Conservation (phyloP, 2,888 invertebrate species). For the Pammene aurita region DNA sequence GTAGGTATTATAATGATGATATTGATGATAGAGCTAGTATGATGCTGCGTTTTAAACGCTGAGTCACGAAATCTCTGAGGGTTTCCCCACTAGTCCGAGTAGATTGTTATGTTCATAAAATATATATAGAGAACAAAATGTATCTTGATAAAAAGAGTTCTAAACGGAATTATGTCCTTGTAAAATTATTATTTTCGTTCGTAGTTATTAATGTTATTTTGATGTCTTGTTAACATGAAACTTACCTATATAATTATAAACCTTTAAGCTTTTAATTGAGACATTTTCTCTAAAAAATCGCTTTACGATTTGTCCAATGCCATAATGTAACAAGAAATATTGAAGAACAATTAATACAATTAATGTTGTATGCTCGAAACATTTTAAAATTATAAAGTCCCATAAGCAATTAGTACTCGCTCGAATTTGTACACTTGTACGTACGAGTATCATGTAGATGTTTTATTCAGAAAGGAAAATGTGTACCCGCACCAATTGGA, state of each 20-base stretch:
- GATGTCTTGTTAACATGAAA: no score
- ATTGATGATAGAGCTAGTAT: slow-evolving; percentile 9
- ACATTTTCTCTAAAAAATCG: no score
- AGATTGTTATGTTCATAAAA: slow-evolving; percentile 1
- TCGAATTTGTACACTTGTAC: slow-evolving; percentile 13
- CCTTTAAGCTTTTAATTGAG: no score
- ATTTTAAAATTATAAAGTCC: slow-evolving; percentile 19
- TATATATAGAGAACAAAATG: not conserved
- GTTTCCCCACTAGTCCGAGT: not conserved
- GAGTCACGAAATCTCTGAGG: slow-evolving; percentile 6
- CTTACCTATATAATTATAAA: no score
- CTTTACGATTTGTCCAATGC: no score
- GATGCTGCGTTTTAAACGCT: slow-evolving; percentile 16
- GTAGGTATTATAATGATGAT: not conserved
- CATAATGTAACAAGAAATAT: no score
- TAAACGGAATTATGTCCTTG: no score
- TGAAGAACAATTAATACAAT: not conserved
- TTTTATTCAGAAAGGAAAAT: not conserved
- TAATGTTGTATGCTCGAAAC: no score
- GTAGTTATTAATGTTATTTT: no score
- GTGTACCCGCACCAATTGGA: not conserved
- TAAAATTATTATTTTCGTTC: no score
- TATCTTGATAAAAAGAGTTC: no score
- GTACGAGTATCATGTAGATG: not conserved
- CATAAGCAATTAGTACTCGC: slow-evolving; percentile 26